Evolutionary conservation across 2,797 vertebrate species (phyloP).

Genomic region (Astyanax mexicanus): DNA sequence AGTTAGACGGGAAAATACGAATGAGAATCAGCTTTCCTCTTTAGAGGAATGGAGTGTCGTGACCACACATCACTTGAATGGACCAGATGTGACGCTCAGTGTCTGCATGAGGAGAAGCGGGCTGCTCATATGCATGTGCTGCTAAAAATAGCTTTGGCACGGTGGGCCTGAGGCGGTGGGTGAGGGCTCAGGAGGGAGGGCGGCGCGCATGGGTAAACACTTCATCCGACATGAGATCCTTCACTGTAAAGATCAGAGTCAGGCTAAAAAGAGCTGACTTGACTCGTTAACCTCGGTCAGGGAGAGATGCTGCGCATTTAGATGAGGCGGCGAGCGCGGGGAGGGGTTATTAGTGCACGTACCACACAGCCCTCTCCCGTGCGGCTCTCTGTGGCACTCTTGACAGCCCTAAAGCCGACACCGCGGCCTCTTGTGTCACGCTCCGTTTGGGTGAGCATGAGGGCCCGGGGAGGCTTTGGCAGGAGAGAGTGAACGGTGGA

Average conservation of each 20-base stretch:
- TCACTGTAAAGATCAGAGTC: conserved; percentile 56
- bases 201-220: conserved; percentile 42
- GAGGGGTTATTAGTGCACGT: conserved; percentile 14
- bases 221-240: conserved; percentile 39
- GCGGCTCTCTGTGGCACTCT: conserved; percentile 57
- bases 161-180: conserved; percentile 22
- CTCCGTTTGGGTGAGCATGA: conserved; percentile 60
- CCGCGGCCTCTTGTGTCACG: conserved; percentile 66
- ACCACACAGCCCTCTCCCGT: conserved; percentile 12
- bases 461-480: conserved; percentile 57
- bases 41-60: conserved; percentile 15
- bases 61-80: conserved; percentile 31
- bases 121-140: conserved; percentile 35
- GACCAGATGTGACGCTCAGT: conserved; percentile 43
- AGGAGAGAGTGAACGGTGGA: conserved; percentile 30
- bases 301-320: conserved; percentile 47
- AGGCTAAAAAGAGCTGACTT: conserved; percentile 59
- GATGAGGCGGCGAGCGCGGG: conserved; percentile 28
- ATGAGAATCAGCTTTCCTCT: conserved; percentile 7
- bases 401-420: conserved; percentile 71
- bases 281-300: conserved; percentile 56
- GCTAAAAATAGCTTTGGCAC: conserved; percentile 49
- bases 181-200: background rate
- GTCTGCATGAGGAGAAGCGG: conserved; percentile 20
- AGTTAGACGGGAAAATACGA: background rate